Evolutionary conservation across 2,113 vertebrate species (phyloP).

Genomic region (Pseudopipra pipra): DNA sequence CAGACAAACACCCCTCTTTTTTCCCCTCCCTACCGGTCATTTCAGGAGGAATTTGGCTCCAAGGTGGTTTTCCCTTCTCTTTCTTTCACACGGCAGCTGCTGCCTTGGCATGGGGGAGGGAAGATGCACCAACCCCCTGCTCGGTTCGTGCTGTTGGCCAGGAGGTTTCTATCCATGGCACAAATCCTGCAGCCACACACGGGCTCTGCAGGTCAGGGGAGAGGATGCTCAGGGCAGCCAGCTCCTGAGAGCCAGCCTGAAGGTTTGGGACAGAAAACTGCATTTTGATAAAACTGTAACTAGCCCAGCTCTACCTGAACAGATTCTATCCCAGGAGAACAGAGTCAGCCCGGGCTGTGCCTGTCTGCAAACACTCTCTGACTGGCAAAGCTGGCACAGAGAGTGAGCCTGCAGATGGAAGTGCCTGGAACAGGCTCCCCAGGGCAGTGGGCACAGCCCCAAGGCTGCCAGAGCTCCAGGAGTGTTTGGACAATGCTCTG

Average conservation of each 20-base stretch:
- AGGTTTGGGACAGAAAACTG: not conserved
- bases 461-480: not conserved
- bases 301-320: not conserved
- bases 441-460: not conserved
- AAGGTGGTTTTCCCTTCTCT: not conserved
- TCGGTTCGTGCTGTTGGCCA: not conserved
- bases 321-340: not conserved
- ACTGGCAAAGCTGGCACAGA: not conserved
- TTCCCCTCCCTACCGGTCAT: not conserved
- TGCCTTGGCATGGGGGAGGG: not conserved
- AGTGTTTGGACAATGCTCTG: not conserved
- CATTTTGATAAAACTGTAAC: not conserved
- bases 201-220: not conserved
- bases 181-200: not conserved
- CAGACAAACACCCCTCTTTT: not conserved
- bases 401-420: not conserved
- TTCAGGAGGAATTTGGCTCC: not conserved
- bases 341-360: not conserved
- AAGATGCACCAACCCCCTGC: not conserved
- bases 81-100: slow-evolving; percentile 20
- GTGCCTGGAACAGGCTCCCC: not conserved
- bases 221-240: not conserved
- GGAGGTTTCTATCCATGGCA: not conserved
- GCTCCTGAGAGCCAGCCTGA: not conserved
- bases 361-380: not conserved